A percentile compares a stretch with the other conserved stretches of the same genome.
Evolutionary conservation across 2,888 invertebrate species (phyloP).

Genomic region (Euclidia mi): DNA sequence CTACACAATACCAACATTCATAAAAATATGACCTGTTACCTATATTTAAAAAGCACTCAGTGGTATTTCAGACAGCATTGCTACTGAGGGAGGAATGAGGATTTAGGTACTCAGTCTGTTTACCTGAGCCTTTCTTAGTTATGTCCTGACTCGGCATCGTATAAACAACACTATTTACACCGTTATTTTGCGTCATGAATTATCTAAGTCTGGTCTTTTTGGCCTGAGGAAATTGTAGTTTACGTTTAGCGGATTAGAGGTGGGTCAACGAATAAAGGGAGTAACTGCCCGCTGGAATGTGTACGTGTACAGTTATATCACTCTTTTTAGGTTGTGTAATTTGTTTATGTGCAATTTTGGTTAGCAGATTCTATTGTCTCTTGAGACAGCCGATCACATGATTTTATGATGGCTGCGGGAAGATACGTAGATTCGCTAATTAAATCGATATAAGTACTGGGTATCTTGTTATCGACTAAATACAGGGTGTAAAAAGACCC

Average conservation of each 20-base stretch:
- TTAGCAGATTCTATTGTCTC: no score
- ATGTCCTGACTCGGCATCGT: constrained; percentile 15
- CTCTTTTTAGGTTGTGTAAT: constrained; percentile 3
- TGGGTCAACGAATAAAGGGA: constrained; percentile 17
- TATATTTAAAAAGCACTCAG: neutral
- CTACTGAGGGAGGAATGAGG: neutral
- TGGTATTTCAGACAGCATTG: neutral
- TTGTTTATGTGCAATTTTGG: neutral
- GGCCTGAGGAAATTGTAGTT: constrained; percentile 28
- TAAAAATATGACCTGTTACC: no score
- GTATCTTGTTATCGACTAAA: no score
- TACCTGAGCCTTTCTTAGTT: constrained; percentile 17
- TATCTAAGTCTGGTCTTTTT: constrained; percentile 27
- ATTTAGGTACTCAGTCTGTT: constrained; percentile 18
- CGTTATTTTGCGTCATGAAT: constrained; percentile 27
- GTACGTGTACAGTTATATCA: constrained; percentile 7
- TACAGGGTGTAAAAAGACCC: no score
- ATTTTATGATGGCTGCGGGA: no score
- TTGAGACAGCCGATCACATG: no score
- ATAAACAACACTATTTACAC: constrained; percentile 30
- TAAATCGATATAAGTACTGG: no score
- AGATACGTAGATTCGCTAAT: no score
- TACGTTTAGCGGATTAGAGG: constrained; percentile 19
- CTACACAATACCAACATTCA: no score
- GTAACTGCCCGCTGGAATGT: neutral